A percentile compares a stretch with the other conserved stretches of the same genome.
These are phyloP conservation scores for Narcine bancroftii DNA, from an alignment of 2,113 vertebrate genomes.

Conservation along the genomic window DNA sequence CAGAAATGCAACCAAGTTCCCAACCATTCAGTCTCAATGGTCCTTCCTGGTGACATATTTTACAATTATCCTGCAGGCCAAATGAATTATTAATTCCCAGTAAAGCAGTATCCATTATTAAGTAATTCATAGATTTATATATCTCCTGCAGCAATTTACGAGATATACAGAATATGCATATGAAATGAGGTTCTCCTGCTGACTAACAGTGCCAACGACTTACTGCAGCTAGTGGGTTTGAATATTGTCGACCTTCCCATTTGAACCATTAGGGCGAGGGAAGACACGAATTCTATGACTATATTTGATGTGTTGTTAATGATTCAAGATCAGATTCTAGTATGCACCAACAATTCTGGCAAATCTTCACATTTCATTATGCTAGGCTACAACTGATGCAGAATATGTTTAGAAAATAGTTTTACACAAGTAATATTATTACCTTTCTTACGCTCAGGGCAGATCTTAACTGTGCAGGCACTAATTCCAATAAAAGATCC, in stretches of 20 bases:
- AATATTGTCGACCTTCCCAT: neutral
- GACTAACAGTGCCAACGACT: neutral
- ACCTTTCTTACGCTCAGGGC: neutral
- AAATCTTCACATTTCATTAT: neutral
- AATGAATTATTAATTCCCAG: neutral
- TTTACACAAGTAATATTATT: neutral
- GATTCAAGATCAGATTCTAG: neutral
- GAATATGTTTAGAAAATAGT: neutral
- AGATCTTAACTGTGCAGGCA: neutral
- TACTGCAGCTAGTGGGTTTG: neutral
- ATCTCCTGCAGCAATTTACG: neutral
- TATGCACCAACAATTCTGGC: neutral
- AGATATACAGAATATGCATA: neutral
- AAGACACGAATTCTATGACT: neutral
- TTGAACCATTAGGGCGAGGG: no score
- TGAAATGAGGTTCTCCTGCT: neutral
- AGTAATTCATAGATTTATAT: neutral
- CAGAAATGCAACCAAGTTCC: neutral
- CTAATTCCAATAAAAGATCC: neutral
- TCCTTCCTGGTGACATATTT: neutral
- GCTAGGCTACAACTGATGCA: neutral
- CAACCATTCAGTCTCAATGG: neutral
- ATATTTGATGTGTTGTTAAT: neutral
- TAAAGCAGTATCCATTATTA: neutral
- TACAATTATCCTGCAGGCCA: neutral